Evolutionary conservation across 2,888 invertebrate species (phyloP).

Genomic region (Pollenia griseotomentosa): DNA sequence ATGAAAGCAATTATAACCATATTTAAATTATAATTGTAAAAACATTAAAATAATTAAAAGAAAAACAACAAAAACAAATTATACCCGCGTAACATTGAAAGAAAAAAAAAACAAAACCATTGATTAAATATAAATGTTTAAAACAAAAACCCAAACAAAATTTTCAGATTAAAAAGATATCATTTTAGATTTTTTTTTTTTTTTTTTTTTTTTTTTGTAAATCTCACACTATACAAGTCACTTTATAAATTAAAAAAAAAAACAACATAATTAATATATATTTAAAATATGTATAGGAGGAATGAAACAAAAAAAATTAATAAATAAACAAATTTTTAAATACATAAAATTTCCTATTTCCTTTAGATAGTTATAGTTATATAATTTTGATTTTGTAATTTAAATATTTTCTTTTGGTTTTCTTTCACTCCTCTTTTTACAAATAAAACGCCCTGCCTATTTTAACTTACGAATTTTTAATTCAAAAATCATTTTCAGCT

Average conservation of each 20-base stretch:
- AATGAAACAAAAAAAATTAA: background rate
- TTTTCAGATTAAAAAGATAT: background rate
- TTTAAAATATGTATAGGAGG: background rate
- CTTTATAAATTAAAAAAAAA: background rate
- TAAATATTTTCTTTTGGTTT: background rate
- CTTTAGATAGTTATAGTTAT: constrained; percentile 54
- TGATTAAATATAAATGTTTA: constrained; percentile 1
- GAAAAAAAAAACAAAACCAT: background rate
- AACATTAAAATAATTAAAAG: background rate
- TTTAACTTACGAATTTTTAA: constrained; percentile 56
- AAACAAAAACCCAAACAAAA: background rate
- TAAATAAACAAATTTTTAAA: background rate
- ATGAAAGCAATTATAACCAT: constrained; percentile 3
- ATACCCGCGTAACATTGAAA: constrained; percentile 16
- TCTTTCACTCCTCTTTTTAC: constrained; percentile 14
- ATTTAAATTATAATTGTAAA: constrained; percentile 7
- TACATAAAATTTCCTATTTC: constrained; percentile 15
- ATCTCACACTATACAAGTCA: background rate
- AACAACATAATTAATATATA: background rate
- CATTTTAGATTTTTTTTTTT: background rate
- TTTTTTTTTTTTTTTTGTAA: background rate
- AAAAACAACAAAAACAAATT: background rate
- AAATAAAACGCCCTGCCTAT: constrained; percentile 30
- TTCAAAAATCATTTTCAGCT: constrained; percentile 52
- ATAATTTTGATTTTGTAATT: constrained; percentile 12